A percentile compares a stretch with the other conserved stretches of the same genome.
These are phyloP conservation scores for Dryomyza anilis DNA, from an alignment of 2,888 invertebrate species.

Conservation along the genomic window DNA sequence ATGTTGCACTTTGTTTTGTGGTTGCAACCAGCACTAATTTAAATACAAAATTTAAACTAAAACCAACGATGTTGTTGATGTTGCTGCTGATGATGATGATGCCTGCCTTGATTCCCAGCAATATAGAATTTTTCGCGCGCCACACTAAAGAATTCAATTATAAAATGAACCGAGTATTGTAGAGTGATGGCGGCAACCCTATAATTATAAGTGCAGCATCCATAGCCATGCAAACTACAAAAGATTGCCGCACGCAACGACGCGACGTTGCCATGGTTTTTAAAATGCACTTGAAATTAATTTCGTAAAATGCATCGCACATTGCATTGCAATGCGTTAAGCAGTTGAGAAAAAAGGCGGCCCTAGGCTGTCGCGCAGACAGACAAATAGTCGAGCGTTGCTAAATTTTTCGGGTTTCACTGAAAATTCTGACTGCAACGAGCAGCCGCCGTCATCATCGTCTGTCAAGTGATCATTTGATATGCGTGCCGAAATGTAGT, in stretches of 20 bases:
- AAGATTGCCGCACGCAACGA: too few species aligned
- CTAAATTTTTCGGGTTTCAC: not conserved
- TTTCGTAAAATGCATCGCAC: too few species aligned
- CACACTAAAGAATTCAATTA: conserved; percentile 5
- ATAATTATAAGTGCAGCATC: conserved; percentile 12
- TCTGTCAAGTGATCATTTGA: conserved; percentile 16
- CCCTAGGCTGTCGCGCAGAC: too few species aligned
- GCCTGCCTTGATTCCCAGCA: too few species aligned
- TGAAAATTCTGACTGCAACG: conserved; percentile 37
- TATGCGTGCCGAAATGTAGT: not conserved
- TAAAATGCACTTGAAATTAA: conserved; percentile 13
- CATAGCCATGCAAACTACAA: not conserved
- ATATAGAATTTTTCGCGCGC: not conserved
- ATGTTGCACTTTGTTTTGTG: not conserved
- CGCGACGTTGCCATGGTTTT: conserved; percentile 10
- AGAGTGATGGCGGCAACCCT: not conserved
- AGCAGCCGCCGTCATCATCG: conserved; percentile 31
- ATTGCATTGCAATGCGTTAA: too few species aligned
- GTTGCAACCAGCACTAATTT: conserved; percentile 2
- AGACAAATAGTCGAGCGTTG: too few species aligned
- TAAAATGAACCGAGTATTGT: not conserved
- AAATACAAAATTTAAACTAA: not conserved
- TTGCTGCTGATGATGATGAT: too few species aligned
- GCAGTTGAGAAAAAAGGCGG: too few species aligned
- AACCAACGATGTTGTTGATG: too few species aligned